Base-by-base conservation (phyloP, 2,113 vertebrate species). In the Passer montanus region DNA sequence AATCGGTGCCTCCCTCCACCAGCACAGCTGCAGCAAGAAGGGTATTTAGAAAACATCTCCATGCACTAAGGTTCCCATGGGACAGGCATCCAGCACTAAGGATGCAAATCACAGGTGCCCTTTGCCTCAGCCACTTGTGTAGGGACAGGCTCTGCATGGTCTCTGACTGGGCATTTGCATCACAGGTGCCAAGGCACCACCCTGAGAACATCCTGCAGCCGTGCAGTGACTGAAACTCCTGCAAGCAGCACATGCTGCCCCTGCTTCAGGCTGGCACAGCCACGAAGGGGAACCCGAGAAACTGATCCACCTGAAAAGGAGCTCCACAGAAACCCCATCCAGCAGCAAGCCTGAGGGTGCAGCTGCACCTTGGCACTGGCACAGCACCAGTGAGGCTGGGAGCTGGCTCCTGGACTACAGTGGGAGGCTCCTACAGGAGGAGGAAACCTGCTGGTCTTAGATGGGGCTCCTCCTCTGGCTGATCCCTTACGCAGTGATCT, bases 261-360 rank as follows among this genome's bases (percentile, higher is more conserved):
- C n/a, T 56, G 10, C 83, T 55, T 47, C 68, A 43, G 39, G 52
- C 24, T 64, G 35, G 47, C 46, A 62, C 18, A 49, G 52, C n/a
- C 23, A 9, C 3, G 27, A 56, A 37, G 50, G 35, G 60, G 17
- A 67, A 56, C 18, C 22, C 24, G 35, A 26, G 4, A 3, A 75
- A 67, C 7, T 20, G 60, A 39, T 43, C 20, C 49, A 55, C 7
- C 8, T 33, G 60, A 41, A 33, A 13, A 50, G 31, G 28, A 75
- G 35, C 24, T 27, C 19, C 28, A 68, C 0, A 35, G 37, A 80
- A 53, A 19, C 6, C 13, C 5, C 15, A 6, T 1, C 15, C 41
- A 41, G 11, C 28, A 82, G 21, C 43, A 84, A 74, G 47, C 22
- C 17, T n/a, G 13, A 59, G 28, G 44, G 41, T 27, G 17, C 43